Percentiles rank a stretch among this genome's conserved stretches.
Conservation (phyloP, 1,140 invertebrate genomes). For the Heliconius hewitsoni region DNA sequence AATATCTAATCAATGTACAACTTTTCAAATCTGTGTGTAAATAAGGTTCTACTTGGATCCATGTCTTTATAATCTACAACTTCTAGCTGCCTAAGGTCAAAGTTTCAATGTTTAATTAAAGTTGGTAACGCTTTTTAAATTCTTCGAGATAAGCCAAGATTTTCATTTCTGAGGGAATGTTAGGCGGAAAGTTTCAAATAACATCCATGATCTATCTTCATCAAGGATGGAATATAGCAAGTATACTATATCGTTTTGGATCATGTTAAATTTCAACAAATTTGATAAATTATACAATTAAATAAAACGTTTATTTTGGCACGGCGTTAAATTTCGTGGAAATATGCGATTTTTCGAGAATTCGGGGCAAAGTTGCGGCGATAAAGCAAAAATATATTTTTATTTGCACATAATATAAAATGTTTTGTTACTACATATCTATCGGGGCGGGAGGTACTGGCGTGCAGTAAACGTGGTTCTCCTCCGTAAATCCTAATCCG, state of each 20-base stretch:
- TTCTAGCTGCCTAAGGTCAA: slow-evolving; percentile 23
- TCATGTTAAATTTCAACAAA: not conserved
- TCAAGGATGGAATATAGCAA: slow-evolving; percentile 9
- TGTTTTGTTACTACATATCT: no score
- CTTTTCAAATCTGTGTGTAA: not conserved
- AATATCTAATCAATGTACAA: not conserved
- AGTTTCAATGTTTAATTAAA: slow-evolving; percentile 44
- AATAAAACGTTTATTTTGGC: not conserved
- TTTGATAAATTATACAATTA: not conserved
- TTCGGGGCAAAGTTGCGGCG: no score
- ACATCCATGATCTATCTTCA: slow-evolving; percentile 25
- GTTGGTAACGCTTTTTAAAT: slow-evolving; percentile 43
- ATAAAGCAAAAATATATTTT: no score
- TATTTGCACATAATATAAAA: no score
- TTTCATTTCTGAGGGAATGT: slow-evolving; percentile 33
- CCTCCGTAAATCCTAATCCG: no score
- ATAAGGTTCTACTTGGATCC: not conserved
- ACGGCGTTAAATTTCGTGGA: not conserved
- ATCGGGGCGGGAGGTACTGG: no score
- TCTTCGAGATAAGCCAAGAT: slow-evolving; percentile 32
- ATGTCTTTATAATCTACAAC: not conserved
- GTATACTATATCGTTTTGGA: not conserved
- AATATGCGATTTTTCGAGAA: no score
- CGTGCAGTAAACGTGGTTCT: no score
- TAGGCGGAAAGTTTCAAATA: slow-evolving; percentile 33